Evolutionary conservation across 2,113 vertebrate species (phyloP).

Genomic region (Epinephelus moara): DNA sequence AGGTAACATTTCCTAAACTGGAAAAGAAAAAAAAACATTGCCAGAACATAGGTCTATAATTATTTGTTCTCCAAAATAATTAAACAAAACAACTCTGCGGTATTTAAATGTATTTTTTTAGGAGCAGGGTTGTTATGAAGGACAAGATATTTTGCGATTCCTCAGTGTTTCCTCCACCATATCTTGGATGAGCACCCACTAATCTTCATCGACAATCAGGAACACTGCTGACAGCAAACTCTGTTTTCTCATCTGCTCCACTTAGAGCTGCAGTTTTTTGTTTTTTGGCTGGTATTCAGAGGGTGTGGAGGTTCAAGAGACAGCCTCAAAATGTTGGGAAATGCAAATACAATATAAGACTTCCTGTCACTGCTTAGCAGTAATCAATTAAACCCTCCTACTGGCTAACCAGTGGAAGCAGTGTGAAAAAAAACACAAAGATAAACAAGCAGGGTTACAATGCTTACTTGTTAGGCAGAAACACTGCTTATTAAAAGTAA

Average conservation of each 20-base stretch:
- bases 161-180: neutral
- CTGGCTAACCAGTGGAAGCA: neutral
- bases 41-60: neutral
- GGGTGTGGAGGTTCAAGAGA: neutral
- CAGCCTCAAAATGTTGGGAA: neutral
- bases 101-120: neutral
- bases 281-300: slow-evolving; percentile 1
- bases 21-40: neutral
- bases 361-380: neutral
- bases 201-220: slow-evolving; percentile 19
- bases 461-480: neutral
- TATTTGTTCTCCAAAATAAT: neutral
- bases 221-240: slow-evolving; percentile 26
- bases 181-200: slow-evolving; percentile 11
- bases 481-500: slow-evolving; percentile 24
- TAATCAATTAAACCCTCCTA: slow-evolving; percentile 19
- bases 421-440: neutral
- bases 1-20: neutral
- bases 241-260: slow-evolving; percentile 14
- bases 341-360: neutral
- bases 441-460: neutral
- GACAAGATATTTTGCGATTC: neutral
- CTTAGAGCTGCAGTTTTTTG: neutral
- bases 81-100: neutral
- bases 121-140: slow-evolving; percentile 1